Evolutionary conservation across 2,888 invertebrate genomes (phyloP).

Genomic region (Drosophila borborema): DNA sequence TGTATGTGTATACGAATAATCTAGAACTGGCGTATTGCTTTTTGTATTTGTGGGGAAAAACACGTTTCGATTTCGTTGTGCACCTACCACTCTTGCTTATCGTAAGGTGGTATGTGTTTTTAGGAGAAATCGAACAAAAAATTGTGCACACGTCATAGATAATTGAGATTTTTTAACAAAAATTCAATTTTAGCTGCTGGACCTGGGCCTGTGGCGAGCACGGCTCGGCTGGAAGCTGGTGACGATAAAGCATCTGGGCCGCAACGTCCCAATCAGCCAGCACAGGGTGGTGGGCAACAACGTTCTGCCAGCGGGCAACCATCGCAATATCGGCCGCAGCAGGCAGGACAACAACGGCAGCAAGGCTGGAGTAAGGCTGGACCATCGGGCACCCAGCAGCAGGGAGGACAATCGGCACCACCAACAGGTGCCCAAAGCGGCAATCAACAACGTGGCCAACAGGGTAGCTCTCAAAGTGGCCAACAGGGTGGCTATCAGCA

Average conservation of each 20-base stretch:
- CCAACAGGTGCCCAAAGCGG: not conserved
- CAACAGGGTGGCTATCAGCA: not conserved
- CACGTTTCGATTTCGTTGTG: not conserved
- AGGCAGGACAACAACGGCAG: slow-evolving; percentile 3
- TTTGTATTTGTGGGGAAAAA: not conserved
- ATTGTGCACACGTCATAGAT: not conserved
- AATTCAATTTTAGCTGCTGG: not conserved
- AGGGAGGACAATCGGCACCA: not conserved
- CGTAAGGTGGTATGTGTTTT: not conserved
- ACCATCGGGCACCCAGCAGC: slow-evolving; percentile 4
- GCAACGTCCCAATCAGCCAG: not conserved
- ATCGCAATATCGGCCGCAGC: slow-evolving; percentile 1
- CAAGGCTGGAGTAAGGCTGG: slow-evolving; percentile 1
- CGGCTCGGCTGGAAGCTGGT: not conserved
- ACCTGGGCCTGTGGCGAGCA: slow-evolving; percentile 1
- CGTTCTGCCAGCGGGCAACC: not conserved
- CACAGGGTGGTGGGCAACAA: not conserved
- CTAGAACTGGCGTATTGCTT: not conserved
- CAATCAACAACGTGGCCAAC: not conserved
- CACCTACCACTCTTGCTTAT: not conserved
- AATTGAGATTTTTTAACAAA: slow-evolving; percentile 1
- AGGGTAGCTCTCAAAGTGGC: not conserved
- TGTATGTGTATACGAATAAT: not conserved
- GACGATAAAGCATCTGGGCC: not conserved
- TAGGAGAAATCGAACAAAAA: slow-evolving; percentile 3